Base-by-base conservation (phyloP, 1,140 invertebrate genomes). In the Brachionus paranguensis region DNA sequence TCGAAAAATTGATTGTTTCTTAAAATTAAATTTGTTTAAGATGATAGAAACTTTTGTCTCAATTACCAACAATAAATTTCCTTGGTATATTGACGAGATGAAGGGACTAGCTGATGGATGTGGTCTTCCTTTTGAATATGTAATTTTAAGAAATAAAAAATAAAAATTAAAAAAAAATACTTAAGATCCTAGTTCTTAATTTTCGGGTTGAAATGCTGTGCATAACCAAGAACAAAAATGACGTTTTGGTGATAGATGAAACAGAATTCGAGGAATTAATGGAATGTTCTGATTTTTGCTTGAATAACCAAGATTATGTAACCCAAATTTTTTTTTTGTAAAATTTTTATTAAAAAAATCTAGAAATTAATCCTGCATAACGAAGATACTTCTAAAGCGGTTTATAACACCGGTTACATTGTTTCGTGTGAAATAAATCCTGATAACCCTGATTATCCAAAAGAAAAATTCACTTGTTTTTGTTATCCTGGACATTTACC, bases 71-170 rank as follows among this genome's bases (percentile, higher is more conserved):
- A 33, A 37, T 12, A 60, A 45, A 43, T 70, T 24, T 68, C 81
- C 81, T 37, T 83, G 81, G 81, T 83, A 83, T 37, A 27, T 68
- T n/a, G 81, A 83, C 24, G 81, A 83, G 47, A 83, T 83, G 60
- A 53, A 20, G 12, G 81, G 81, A 7, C 7, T 55, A 29, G 60
- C 81, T 29, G 64, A 83, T 55, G 81, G 81, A n/a, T 68, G 60
- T 17, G 10, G 45, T 17, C n/a, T 83, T 29, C 64, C 64, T 37
- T 83, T 83, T 37, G 81, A 83, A 45, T 29, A 81, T 43, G 68
- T 72, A 72, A 24, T 11, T 68, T n/a, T 37, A 37, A 7, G 33
- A 7, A 37, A 37, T 37, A 6, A 37, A 37, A 7, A 37, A 37
- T 37, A 7, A 37, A 7, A 37, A 6, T 33, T 33, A 17, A n/a